Conservation (phyloP, 2,888 invertebrate genomes). For the Zaprionus lineosus region DNA sequence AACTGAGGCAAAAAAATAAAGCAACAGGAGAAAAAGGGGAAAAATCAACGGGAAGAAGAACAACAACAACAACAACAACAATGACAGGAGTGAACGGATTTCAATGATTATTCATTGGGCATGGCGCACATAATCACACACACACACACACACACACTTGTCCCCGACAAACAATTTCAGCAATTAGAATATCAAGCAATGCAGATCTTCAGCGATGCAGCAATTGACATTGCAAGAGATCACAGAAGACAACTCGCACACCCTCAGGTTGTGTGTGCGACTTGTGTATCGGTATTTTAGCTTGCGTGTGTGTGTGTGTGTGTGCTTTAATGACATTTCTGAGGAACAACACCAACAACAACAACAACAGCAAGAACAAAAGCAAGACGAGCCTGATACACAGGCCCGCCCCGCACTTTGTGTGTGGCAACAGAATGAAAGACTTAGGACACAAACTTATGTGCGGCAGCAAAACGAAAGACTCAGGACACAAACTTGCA, state of each 20-base stretch:
- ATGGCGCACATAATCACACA: constrained; percentile 62
- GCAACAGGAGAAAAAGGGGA: too few relatives aligned
- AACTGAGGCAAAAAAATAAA: constrained; percentile 18
- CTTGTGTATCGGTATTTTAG: constrained; percentile 1
- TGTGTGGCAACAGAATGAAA: constrained; percentile 45
- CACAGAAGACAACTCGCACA: constrained; percentile 47
- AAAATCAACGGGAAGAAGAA: too few relatives aligned
- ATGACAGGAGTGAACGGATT: constrained; percentile 46
- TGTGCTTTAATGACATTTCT: constrained; percentile 74
- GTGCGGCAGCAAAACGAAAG: constrained; percentile 60
- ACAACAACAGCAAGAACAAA: constrained; percentile 22
- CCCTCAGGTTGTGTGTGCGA: constrained; percentile 22
- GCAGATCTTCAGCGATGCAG: constrained; percentile 65
- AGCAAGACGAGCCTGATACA: too few relatives aligned
- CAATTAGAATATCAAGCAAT: constrained; percentile 78
- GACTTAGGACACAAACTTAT: constrained; percentile 29
- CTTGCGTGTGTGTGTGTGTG: constrained; percentile 25
- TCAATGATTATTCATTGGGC: constrained; percentile 75
- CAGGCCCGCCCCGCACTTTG: constrained; percentile 45
- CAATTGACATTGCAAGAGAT: constrained; percentile 72
- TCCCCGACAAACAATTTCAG: constrained; percentile 74
- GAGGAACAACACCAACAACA: constrained; percentile 46
- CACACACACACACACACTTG: constrained; percentile 56
- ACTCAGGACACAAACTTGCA: constrained; percentile 78
- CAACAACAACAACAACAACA: constrained; percentile 17